Evolutionary conservation across 2,888 invertebrate genomes (phyloP), one percentile per base, ranked within the genome.

Genomic region (Beris chalybata): DNA sequence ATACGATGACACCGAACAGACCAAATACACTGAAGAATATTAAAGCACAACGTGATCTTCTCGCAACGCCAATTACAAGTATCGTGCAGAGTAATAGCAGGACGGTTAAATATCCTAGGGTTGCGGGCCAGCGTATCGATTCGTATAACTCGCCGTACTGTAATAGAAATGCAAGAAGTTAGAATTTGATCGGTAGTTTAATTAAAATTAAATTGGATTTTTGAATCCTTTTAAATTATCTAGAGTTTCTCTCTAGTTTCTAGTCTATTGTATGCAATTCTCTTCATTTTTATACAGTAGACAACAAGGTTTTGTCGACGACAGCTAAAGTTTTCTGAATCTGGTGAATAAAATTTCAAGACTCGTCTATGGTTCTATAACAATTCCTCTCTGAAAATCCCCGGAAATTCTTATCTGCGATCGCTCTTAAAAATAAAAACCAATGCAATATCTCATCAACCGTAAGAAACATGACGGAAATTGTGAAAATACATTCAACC

Each of bases 1-100:
- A 93, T 58, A 81, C 75, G 69, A 81, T 81, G 65, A 81, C 79
- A 70, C 80, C 80, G 71, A 81, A 80, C 55, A 92, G 82, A 47
- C 90, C 89, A 79, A 93, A 88, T 69, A 95, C 95, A 71, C 93
- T 93, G 74, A 95, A 93, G 85, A 92, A 89, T 76, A 95, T 91
- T 69, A 96, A 85, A 58, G 93, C 91, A 76, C 94, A 93, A 64
- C 95, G 87, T 55, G 93, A 94, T 67, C 80, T 77, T 59, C 81
- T 74, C 30, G 80, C 81, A 44, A 81, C 80, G n/a, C 81, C 81
- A 71, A 81, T 81, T 30, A 81, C 80, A 65, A 81, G 72, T 5
- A 81, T 76, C 2, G 80, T 79, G 71, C 81, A 81, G 7, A 81
- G 73, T 59, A 81, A 72, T 47, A 81, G 71, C 5, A 81, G 71